Evolutionary conservation across 2,113 vertebrate genomes (phyloP), one percentile per base, ranked within the genome.

Genomic region (Galbula dea): DNA sequence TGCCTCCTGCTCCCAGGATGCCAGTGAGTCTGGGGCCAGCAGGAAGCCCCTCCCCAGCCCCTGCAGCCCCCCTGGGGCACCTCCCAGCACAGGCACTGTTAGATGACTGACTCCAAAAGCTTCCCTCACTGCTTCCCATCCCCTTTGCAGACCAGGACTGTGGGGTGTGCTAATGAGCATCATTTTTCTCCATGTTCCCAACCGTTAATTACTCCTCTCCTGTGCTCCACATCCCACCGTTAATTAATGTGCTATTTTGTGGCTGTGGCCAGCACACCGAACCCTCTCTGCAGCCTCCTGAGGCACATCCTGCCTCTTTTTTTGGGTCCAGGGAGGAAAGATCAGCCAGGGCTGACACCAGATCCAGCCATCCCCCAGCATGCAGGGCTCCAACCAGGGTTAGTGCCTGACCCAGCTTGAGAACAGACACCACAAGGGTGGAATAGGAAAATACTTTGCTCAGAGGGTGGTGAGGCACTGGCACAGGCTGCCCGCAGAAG

Each of bases 141-240:
- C 39, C 13, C 0, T 18, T n/a, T 34, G 10, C 39, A 27, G 29
- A 12, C 16, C 1, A 1, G 30, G 54, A 27, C 11, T 3, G 7
- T 7, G 39, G 34, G 65, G 52, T 10, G 34, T 3, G 3, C 39
- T 36, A 48, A n/a, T 7, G 36, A 87, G n/a, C 83, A 54, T 30
- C 24, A 7, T 48, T 66, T 45, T 69, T 34, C 71, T 32, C 1
- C 18, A 19, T 3, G 4, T 55, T 34, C 57, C 77, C 83, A 29
- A 19, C 15, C 3, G 57, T 27, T 59, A 77, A 59, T 83, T 30
- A 32, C 65, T 72, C 65, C 62, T 49, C 54, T 54, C 59, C 82
- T 4, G 30, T 5, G 1, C 18, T 34, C 2, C 3, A 55, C 8
- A 0, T 22, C 77, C 65, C 51, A 7, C 39, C 10, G 13, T 36